Base-by-base conservation (phyloP, 2,113 vertebrate species). In the Tetrax tetrax region DNA sequence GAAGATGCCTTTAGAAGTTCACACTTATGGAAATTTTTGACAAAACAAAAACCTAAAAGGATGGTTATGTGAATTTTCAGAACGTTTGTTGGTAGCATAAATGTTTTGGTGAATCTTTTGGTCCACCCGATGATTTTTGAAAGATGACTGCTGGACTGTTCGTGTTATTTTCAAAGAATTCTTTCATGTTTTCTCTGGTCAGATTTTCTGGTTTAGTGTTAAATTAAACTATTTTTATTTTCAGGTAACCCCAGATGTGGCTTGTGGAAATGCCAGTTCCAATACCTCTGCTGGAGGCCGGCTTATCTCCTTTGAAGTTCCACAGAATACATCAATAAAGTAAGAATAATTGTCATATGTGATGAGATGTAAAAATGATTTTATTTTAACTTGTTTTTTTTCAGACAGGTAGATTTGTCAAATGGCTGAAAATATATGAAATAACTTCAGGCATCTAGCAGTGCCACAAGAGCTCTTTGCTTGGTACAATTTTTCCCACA, bases 271-370 rank as follows among this genome's bases (percentile, higher is more conserved):
- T 93, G 98, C 98, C 57, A 99, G 98, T 93, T 98, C 98, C 64
- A 99, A 98, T 90, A 99, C 97, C 96, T 98, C 99, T 81, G 98
- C 98, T 15, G 98, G 98, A 68, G 99, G 98, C 70, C 98, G 99
- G 43, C 98, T 99, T 88, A 94, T 98, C 38, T 98, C 99, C 72
- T 98, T 99, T 95, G 99, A 99, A 95, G 98, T 99, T 84, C 98
- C 99, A 23, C 99, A 99, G 92, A 99, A 99, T 93, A 98, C 99
- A 24, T 99, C 99, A 74, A 98, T 99, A 92, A 99, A 99, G 99
- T 99, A 99, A 99, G 99, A 95, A 60, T 59, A 91, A n/a, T 65
- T 53, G 11, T 61, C 48, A 14, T 51, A 22, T 70, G 12, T 53
- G 48, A 29, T 68, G 8, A 63, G 71, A 60, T 76, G 57, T 16